Percentiles rank a stretch among this genome's conserved stretches.
Conservation (phyloP, 2,888 invertebrate species). For the Diarsia rubi region DNA sequence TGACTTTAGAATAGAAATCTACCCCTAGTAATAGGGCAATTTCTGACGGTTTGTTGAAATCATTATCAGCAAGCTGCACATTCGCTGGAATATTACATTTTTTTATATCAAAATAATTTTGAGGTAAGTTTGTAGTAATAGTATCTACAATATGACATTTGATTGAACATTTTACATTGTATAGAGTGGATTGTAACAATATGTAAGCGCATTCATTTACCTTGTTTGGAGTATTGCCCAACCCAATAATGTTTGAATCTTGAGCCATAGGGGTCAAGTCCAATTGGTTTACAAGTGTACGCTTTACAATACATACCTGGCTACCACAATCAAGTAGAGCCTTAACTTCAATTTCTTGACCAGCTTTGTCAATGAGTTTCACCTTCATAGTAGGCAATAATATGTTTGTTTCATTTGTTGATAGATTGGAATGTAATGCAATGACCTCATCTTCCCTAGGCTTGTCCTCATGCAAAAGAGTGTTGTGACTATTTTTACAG, state of each 20-base stretch:
- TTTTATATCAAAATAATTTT: background rate
- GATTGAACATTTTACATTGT: too few species aligned
- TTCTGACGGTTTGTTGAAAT: background rate
- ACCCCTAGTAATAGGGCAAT: background rate
- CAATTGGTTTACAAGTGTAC: background rate
- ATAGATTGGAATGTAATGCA: background rate
- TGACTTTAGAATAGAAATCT: too few species aligned
- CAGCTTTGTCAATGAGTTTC: background rate
- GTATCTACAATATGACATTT: slow-evolving; percentile 2
- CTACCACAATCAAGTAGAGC: background rate
- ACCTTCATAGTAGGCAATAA: slow-evolving; percentile 3
- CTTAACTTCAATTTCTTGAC: slow-evolving; percentile 2
- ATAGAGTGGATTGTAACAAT: background rate
- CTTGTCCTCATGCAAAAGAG: too few species aligned
- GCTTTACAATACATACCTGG: background rate
- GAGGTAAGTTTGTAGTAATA: background rate
- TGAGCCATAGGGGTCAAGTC: background rate
- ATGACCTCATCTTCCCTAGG: background rate
- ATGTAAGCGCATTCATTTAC: background rate
- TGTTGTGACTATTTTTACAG: background rate
- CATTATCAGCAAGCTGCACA: background rate
- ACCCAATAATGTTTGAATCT: background rate
- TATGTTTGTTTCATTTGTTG: slow-evolving; percentile 1
- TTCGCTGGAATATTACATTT: background rate
- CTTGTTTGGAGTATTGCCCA: slow-evolving; percentile 2